A percentile compares a stretch with the other conserved stretches of the same genome.
phyloP scores from a whole-genome alignment of 1,140 invertebrate species.

The Aphelenchoides fujianensis region DNA sequence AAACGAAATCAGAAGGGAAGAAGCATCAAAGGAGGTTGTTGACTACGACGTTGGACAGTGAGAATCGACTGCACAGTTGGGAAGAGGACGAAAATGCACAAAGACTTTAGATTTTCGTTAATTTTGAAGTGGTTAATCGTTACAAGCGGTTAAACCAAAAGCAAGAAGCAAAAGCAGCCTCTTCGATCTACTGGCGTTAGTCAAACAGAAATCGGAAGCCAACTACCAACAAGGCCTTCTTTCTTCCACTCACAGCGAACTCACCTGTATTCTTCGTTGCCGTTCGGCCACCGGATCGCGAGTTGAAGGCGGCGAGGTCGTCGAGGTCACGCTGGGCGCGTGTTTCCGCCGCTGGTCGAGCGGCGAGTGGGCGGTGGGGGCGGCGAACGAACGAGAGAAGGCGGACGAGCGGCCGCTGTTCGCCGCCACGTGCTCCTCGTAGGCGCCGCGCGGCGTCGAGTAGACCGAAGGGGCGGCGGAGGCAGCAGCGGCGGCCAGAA shows the following conservation, averaged over 20 bases:
- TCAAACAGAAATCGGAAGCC: background rate
- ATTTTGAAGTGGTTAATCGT: background rate
- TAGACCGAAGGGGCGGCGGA: conserved; percentile 11
- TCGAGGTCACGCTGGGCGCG: background rate
- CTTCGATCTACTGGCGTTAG: background rate
- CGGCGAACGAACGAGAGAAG: conserved; percentile 2
- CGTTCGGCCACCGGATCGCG: conserved; percentile 7
- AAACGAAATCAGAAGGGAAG: conserved; percentile 7
- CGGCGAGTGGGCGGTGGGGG: conserved; percentile 13
- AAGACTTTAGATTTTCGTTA: background rate
- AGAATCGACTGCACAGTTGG: background rate
- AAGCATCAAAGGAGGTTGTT: background rate
- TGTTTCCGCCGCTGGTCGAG: background rate
- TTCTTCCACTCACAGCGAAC: background rate
- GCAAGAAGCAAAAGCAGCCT: background rate
- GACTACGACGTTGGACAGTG: conserved; percentile 17
- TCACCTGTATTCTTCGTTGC: conserved; percentile 27
- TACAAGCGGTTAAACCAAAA: background rate
- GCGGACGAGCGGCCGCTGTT: conserved; percentile 6
- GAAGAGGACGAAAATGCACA: background rate
- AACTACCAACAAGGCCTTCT: background rate
- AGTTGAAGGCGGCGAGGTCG: background rate
- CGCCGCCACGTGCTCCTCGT: conserved; percentile 12
- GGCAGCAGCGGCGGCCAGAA: conserved; percentile 15
- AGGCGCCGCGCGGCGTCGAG: background rate